These are phyloP conservation scores for Nyctalus aviator DNA, from an alignment of 2,797 vertebrate genomes.

Conservation along the genomic window DNA sequence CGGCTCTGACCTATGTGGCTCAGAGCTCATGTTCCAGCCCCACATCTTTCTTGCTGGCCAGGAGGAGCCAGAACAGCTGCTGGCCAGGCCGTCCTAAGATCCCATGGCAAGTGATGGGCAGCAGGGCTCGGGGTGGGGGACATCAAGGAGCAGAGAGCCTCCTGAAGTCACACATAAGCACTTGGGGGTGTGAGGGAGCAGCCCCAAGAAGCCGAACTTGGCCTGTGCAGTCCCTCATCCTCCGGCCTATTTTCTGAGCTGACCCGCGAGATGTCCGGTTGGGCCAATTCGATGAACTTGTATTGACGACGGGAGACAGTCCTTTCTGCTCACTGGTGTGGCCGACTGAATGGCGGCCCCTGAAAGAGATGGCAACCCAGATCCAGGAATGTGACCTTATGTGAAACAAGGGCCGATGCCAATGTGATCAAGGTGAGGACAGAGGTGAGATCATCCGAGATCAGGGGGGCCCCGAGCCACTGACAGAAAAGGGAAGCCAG, in stretches of 20 bases:
- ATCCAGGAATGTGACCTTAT: accelerated
- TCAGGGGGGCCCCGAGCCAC: neutral
- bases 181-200: accelerated
- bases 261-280: neutral
- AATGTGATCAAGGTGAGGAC: accelerated
- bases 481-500: neutral
- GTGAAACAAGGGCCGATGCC: neutral
- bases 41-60: neutral
- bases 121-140: neutral
- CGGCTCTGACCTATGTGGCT: neutral
- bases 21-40: neutral
- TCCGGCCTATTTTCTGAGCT: neutral
- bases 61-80: neutral
- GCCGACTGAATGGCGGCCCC: neutral
- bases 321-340: accelerated
- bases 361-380: neutral
- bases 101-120: neutral
- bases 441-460: neutral
- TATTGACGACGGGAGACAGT: accelerated
- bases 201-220: accelerated
- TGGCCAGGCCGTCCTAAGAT: neutral
- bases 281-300: neutral
- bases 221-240: neutral
- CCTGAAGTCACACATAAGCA: accelerated
- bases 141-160: neutral